These are phyloP conservation scores for Agapetus fuscipes DNA, from an alignment of 2,888 invertebrate genomes.

Conservation along the genomic window DNA sequence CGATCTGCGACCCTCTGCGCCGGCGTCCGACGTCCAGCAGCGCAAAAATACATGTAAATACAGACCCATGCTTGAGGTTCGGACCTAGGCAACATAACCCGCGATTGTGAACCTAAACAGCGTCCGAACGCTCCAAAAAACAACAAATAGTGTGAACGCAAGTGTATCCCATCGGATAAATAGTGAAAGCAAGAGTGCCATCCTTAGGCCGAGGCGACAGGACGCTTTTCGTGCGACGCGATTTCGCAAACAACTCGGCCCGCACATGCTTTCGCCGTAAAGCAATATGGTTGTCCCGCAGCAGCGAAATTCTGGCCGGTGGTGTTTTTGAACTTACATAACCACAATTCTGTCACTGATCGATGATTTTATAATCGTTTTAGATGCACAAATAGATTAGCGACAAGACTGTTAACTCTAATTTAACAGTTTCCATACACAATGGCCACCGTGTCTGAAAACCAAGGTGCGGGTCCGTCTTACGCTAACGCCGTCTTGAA, in stretches of 20 bases:
- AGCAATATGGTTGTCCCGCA: conserved; percentile 33
- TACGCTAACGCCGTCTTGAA: conserved; percentile 64
- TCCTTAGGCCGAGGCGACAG: not conserved
- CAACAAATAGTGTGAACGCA: not conserved
- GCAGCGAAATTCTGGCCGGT: not conserved
- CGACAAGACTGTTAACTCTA: too few relatives aligned
- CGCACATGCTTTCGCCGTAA: not conserved
- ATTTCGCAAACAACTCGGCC: not conserved
- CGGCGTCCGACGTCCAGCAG: conserved; percentile 25
- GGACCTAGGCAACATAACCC: not conserved
- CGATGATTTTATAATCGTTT: too few relatives aligned
- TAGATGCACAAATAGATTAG: too few relatives aligned
- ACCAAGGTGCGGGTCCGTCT: conserved; percentile 52
- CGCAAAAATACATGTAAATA: conserved; percentile 47
- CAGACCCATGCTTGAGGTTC: conserved; percentile 39
- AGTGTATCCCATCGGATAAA: not conserved
- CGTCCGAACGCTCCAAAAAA: not conserved
- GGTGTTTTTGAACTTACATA: too few relatives aligned
- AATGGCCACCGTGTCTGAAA: conserved; percentile 43
- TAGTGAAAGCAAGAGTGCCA: not conserved
- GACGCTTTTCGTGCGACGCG: not conserved
- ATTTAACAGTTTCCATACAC: too few relatives aligned
- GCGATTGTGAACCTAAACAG: not conserved
- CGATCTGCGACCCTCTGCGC: not conserved
- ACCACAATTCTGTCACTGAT: too few relatives aligned